These are phyloP conservation scores for Drosophila nigrodunni DNA, from an alignment of 1,140 invertebrate species.

Conservation along the genomic window DNA sequence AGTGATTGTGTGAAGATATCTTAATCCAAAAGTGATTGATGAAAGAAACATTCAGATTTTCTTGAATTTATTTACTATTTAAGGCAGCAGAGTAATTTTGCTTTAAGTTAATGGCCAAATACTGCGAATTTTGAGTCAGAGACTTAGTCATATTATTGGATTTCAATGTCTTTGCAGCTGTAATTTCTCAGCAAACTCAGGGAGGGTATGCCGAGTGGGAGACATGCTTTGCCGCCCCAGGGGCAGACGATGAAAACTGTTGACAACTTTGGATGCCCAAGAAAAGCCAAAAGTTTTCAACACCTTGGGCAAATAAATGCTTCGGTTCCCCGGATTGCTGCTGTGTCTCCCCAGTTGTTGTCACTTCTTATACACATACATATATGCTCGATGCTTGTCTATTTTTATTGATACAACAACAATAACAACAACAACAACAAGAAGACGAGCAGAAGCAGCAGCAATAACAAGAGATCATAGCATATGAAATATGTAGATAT, in stretches of 20 bases:
- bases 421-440: slow-evolving; percentile 14
- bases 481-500: slow-evolving; percentile 28
- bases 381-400: slow-evolving; percentile 50
- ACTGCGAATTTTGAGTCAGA: background rate
- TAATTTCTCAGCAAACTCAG: slow-evolving; percentile 8
- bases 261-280: slow-evolving; percentile 55
- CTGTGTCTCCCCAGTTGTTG: background rate
- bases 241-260: slow-evolving; percentile 32
- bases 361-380: slow-evolving; percentile 4
- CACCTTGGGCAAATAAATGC: slow-evolving; percentile 75
- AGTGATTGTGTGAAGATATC: background rate
- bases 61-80: too few species aligned
- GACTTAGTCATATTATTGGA: slow-evolving; percentile 24
- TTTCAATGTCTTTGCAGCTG: slow-evolving; percentile 16
- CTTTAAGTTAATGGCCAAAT: slow-evolving; percentile 3
- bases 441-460: background rate
- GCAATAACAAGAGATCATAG: slow-evolving; percentile 32
- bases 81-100: background rate
- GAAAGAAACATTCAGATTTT: too few species aligned
- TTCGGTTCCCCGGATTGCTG: slow-evolving; percentile 27
- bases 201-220: slow-evolving; percentile 1
- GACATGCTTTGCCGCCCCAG: background rate
- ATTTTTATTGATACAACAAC: slow-evolving; percentile 67
- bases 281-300: slow-evolving; percentile 60
- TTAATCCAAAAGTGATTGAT: background rate